Conservation (phyloP, 2,113 vertebrate species). For the Propithecus coquereli region DNA sequence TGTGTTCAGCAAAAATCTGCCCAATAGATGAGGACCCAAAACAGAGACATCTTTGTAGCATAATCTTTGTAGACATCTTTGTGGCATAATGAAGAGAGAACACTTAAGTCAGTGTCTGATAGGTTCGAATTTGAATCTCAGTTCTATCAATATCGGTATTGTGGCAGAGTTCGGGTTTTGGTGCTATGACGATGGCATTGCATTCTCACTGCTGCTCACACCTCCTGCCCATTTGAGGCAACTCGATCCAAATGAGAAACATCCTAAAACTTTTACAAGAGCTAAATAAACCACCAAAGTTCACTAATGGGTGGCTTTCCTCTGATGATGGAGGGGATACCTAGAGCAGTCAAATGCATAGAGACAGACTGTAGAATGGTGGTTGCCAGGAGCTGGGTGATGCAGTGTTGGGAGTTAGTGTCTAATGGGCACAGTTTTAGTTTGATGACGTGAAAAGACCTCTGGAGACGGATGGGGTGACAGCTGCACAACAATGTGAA, state of each 20-base stretch:
- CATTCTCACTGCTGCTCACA: background rate
- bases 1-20: background rate
- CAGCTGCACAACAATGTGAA: background rate
- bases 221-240: background rate
- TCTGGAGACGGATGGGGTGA: background rate
- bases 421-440: background rate
- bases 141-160: background rate
- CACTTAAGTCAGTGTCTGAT: fast-evolving
- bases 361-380: background rate
- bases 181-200: fast-evolving
- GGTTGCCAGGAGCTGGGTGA: background rate
- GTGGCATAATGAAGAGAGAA: background rate
- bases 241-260: background rate
- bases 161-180: background rate
- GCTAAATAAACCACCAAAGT: background rate
- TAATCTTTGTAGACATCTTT: too few relatives aligned
- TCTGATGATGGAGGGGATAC: background rate
- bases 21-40: background rate
- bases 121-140: background rate
- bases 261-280: background rate
- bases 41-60: background rate
- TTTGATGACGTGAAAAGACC: background rate
- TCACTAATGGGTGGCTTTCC: background rate
- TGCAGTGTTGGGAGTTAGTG: background rate
- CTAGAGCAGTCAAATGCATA: background rate